Evolutionary conservation across 53 echinoderm and acorn worm genomes (phyloP), one percentile per base, ranked within the genome.

Genomic region (Actinopyga echinites): DNA sequence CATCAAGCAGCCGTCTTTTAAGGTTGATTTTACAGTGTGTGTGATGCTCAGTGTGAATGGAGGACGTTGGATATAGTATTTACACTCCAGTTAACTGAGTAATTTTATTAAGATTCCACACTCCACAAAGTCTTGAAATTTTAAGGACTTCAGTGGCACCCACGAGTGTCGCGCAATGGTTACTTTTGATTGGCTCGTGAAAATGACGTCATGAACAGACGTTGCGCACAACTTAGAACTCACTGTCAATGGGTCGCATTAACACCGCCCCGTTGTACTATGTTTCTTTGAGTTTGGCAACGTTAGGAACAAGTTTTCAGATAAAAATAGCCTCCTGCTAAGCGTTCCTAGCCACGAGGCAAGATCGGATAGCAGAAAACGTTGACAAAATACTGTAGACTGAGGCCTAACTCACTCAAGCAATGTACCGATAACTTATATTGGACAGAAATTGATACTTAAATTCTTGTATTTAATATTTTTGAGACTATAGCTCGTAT

Each of bases 301-400:
- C 44, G 23, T 21, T 21, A 37, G 44, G 44, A 22, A 34, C 49
- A 17, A 15, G 49, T 49, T 17, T 13, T 17, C 4, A 40, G 71
- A 71, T 71, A 77, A 77, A 77, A 56, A 77, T 77, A 77, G 56
- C 77, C 77, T 77, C 77, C 77, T 56, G 77, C 56, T 56, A 77
- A 77, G 77, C 31, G 77, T 53, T 77, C 56, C 31, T 77, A 53
- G 32, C 77, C 77, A 77, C 54, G 77, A 56, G 77, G 77, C 56
- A 77, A 31, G 30, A 77, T 77, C 77, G 56, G 45, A 17, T 77
- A 56, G 77, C 77, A 77, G 30, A 77, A 43, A 44, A 71, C 71
- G 40, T 71, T 38, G 71, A 11, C 40, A 71, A 71, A 71, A 71
- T 71, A 42, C 71, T 71, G 40, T 54, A 32, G 69, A 54, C 12